A percentile compares a stretch with the other conserved stretches of the same genome.
Evolutionary conservation across 2,113 vertebrate species (phyloP).

Genomic region (Chaetodon trifascialis): DNA sequence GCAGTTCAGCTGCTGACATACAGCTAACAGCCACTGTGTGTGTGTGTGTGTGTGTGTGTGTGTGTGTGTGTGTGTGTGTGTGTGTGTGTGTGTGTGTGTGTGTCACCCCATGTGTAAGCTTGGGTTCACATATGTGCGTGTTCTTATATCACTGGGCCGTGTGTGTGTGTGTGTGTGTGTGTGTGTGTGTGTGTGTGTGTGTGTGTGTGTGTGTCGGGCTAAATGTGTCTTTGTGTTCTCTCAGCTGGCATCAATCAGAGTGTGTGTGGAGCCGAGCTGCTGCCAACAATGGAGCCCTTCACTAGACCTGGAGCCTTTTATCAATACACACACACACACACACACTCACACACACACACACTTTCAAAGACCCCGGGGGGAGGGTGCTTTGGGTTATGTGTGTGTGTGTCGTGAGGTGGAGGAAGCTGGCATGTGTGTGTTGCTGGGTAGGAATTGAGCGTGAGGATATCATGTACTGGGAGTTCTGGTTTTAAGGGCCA

Average conservation of each 20-base stretch:
- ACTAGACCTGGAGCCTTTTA: conserved; percentile 83
- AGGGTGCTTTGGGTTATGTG: conserved; percentile 27
- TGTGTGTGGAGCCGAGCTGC: conserved; percentile 72
- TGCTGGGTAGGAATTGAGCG: background rate
- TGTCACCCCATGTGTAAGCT: background rate
- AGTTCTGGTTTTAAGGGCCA: conserved; percentile 5
- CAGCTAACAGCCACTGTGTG: conserved; percentile 35
- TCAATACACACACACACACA: conserved; percentile 75
- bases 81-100: conserved; percentile 6
- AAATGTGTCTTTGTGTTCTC: conserved; percentile 86
- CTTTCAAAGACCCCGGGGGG: conserved; percentile 28
- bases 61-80: background rate
- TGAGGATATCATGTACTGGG: background rate
- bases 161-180: conserved; percentile 12
- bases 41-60: conserved; percentile 23
- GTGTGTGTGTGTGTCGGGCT: conserved; percentile 65
- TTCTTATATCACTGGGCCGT: conserved; percentile 38
- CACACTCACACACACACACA: no score
- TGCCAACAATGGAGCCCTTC: conserved; percentile 85
- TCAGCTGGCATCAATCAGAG: conserved; percentile 89
- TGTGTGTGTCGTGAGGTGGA: conserved; percentile 26
- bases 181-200: conserved; percentile 15
- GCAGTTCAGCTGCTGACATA: conserved; percentile 57
- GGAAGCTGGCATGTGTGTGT: conserved; percentile 25
- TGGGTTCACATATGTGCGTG: conserved; percentile 9